Conservation (phyloP, 2,113 vertebrate species). For the Amphiprion ocellaris region DNA sequence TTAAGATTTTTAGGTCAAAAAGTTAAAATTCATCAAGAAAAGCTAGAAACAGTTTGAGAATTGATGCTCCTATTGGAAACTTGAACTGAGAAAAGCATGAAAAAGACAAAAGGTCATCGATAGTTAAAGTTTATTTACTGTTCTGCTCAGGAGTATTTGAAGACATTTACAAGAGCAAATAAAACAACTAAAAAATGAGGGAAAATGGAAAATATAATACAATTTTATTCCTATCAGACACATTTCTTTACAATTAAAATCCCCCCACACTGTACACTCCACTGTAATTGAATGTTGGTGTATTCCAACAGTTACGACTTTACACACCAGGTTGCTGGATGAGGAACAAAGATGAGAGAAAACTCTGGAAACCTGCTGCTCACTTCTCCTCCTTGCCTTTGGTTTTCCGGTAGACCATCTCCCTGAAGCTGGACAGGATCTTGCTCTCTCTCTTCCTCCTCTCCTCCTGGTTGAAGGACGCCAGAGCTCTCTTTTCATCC, state of each 20-base stretch:
- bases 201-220: not conserved
- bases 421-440: slow-evolving; percentile 96
- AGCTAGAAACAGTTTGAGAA: too few species aligned
- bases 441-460: slow-evolving; percentile 96
- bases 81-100: not conserved
- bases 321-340: not conserved
- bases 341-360: not conserved
- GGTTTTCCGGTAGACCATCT: slow-evolving; percentile 98
- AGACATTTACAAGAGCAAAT: slow-evolving; percentile 33
- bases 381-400: slow-evolving; percentile 98
- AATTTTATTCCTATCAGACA: not conserved
- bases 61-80: too few species aligned
- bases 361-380: not conserved
- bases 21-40: too few species aligned
- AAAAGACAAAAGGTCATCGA: not conserved
- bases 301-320: rapidly evolving
- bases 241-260: slow-evolving; percentile 25
- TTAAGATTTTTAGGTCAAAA: not conserved
- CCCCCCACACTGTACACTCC: not conserved
- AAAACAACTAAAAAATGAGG: too few species aligned
- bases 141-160: slow-evolving; percentile 5
- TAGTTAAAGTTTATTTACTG: slow-evolving; percentile 31
- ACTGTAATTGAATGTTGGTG: not conserved
- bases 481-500: slow-evolving; percentile 95
- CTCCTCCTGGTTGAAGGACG: slow-evolving; percentile 98